phyloP scores from a whole-genome alignment of 2,888 invertebrate species.

The Aspidiotus destructor region DNA sequence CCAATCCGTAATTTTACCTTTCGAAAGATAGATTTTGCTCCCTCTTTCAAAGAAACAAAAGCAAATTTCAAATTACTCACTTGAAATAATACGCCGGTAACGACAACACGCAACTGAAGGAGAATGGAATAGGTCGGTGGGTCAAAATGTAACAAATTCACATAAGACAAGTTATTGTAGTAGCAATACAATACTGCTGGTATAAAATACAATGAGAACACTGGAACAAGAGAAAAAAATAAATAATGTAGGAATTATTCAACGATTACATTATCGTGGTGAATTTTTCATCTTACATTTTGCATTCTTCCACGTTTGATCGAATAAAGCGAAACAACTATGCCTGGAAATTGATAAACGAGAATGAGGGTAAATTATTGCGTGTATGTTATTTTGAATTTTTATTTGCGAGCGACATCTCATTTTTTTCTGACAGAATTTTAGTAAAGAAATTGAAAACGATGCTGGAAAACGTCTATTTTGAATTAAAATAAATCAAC shows the following conservation, averaged over 20 bases:
- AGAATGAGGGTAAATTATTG: too few relatives aligned
- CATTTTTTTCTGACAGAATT: too few relatives aligned
- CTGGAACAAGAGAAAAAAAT: conserved; percentile 48
- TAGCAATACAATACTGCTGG: conserved; percentile 85
- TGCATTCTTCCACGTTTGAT: not conserved
- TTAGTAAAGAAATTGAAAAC: too few relatives aligned
- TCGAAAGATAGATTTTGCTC: too few relatives aligned
- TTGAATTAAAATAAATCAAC: conserved; percentile 38
- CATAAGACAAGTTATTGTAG: conserved; percentile 87
- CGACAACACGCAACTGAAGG: conserved; percentile 80
- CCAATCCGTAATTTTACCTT: too few relatives aligned
- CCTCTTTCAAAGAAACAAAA: not conserved
- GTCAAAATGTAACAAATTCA: conserved; percentile 82
- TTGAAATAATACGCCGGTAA: conserved; percentile 86
- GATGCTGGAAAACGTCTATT: too few relatives aligned
- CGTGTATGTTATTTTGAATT: too few relatives aligned
- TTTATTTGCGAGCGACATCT: too few relatives aligned
- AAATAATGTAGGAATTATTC: not conserved
- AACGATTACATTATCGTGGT: not conserved
- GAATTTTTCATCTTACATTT: not conserved
- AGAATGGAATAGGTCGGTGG: conserved; percentile 89
- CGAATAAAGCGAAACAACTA: not conserved
- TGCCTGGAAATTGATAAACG: conserved; percentile 2
- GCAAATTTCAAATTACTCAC: conserved; percentile 45
- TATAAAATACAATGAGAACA: conserved; percentile 73